Percentiles rank a stretch among this genome's conserved stretches.
These are phyloP conservation scores for Rachycentron canadum DNA, from an alignment of 2,797 vertebrate species.

Conservation along the genomic window DNA sequence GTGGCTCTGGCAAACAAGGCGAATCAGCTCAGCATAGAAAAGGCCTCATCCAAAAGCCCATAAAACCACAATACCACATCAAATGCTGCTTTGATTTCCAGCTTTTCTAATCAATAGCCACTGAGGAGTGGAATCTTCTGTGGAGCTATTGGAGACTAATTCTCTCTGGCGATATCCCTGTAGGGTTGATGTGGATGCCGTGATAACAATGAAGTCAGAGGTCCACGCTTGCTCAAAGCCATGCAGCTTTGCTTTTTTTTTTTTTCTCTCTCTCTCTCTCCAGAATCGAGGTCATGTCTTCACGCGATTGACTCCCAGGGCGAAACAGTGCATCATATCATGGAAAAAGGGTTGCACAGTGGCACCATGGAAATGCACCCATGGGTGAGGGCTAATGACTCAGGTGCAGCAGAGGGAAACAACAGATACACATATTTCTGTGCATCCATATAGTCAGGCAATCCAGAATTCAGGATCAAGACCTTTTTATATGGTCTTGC, in stretches of 20 bases:
- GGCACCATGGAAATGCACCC: slow-evolving; percentile 18
- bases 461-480: slow-evolving; percentile 6
- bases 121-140: slow-evolving; percentile 21
- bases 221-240: slow-evolving; percentile 13
- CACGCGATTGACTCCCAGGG: slow-evolving; percentile 42
- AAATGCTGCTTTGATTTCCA: slow-evolving; percentile 47
- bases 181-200: slow-evolving; percentile 21
- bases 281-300: slow-evolving; percentile 46
- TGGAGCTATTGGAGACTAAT: slow-evolving; percentile 12
- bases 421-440: slow-evolving; percentile 10
- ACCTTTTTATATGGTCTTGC: not conserved
- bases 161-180: slow-evolving; percentile 10
- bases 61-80: slow-evolving; percentile 44
- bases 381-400: slow-evolving; percentile 27
- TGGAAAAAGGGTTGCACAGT: slow-evolving; percentile 36
- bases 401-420: not conserved
- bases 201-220: slow-evolving; percentile 30
- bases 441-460: slow-evolving; percentile 5
- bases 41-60: slow-evolving; percentile 4
- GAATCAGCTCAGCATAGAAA: slow-evolving; percentile 16
- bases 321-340: slow-evolving; percentile 24
- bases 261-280: not conserved
- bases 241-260: not conserved
- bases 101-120: slow-evolving; percentile 52
- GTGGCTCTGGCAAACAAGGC: not conserved